These are phyloP conservation scores for Scomber japonicus DNA, from an alignment of 2,113 vertebrate genomes.

Conservation along the genomic window DNA sequence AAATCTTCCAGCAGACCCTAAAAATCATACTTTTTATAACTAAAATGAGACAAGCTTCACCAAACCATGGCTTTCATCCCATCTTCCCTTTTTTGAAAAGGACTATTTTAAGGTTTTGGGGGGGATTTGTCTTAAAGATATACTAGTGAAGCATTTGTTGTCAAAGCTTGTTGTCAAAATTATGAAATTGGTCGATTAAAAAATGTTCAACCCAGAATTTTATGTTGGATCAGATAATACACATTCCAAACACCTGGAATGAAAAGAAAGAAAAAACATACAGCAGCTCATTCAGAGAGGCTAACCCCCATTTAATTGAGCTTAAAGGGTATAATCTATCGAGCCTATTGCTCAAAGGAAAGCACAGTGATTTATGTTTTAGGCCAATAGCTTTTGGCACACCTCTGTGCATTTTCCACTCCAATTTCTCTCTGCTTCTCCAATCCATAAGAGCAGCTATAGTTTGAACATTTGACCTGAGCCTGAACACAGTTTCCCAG, in stretches of 20 bases:
- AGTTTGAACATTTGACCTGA: conserved; percentile 39
- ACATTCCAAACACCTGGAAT: background rate
- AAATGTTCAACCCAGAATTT: background rate
- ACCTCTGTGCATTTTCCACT: conserved; percentile 7
- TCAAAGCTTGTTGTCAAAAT: background rate
- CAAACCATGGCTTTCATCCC: conserved; percentile 39
- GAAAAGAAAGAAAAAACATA: background rate
- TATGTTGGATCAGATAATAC: background rate
- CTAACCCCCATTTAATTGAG: background rate
- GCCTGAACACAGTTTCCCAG: conserved; percentile 18
- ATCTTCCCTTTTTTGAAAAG: background rate
- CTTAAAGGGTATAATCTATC: background rate
- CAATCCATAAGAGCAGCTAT: conserved; percentile 24
- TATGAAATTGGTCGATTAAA: background rate
- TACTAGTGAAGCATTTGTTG: background rate
- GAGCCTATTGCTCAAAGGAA: background rate
- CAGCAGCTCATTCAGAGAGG: background rate
- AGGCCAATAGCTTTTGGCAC: background rate
- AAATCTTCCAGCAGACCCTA: conserved; percentile 57
- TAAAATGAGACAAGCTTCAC: conserved; percentile 51
- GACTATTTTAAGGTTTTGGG: conserved; percentile 27
- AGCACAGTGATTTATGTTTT: background rate
- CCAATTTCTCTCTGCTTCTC: conserved; percentile 18
- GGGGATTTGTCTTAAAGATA: background rate
- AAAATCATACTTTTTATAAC: conserved; percentile 58